Percentiles rank a stretch among this genome's conserved stretches.
These are phyloP conservation scores for Philereme transversata DNA, from an alignment of 2,888 invertebrate species.

Conservation along the genomic window DNA sequence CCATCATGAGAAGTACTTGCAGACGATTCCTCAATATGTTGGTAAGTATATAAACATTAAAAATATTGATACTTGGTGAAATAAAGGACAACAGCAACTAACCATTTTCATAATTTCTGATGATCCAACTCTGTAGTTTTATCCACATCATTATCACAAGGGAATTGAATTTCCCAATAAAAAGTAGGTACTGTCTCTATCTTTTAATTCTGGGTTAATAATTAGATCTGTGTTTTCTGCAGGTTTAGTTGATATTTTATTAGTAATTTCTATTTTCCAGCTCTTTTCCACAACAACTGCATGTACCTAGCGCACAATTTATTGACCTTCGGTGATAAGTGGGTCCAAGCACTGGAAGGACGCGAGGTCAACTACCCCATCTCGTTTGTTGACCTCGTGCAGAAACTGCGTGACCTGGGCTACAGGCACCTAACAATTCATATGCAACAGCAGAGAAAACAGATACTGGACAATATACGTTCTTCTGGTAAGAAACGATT, in stretches of 20 bases:
- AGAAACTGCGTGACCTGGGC: conserved; percentile 87
- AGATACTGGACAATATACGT: conserved; percentile 89
- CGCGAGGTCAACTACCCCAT: conserved; percentile 82
- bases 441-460: conserved; percentile 89
- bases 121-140: too few species aligned
- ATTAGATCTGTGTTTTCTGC: too few species aligned
- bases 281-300: conserved; percentile 95
- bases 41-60: conserved; percentile 73
- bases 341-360: conserved; percentile 85
- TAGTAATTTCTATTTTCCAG: conserved; percentile 67
- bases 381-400: conserved; percentile 87
- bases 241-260: neutral
- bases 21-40: conserved; percentile 94
- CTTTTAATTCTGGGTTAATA: too few species aligned
- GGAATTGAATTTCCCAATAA: too few species aligned
- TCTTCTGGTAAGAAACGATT: conserved; percentile 88
- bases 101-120: too few species aligned
- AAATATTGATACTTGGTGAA: too few species aligned
- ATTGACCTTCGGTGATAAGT: conserved; percentile 86
- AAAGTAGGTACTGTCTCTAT: too few species aligned
- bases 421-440: conserved; percentile 88
- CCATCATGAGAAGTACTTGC: conserved; percentile 90
- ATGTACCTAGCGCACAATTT: conserved; percentile 92
- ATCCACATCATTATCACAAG: too few species aligned
- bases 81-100: too few species aligned